A percentile compares a stretch with the other conserved stretches of the same genome.
Conservation (phyloP, 2,113 vertebrate species). For the Nanorana parkeri region DNA sequence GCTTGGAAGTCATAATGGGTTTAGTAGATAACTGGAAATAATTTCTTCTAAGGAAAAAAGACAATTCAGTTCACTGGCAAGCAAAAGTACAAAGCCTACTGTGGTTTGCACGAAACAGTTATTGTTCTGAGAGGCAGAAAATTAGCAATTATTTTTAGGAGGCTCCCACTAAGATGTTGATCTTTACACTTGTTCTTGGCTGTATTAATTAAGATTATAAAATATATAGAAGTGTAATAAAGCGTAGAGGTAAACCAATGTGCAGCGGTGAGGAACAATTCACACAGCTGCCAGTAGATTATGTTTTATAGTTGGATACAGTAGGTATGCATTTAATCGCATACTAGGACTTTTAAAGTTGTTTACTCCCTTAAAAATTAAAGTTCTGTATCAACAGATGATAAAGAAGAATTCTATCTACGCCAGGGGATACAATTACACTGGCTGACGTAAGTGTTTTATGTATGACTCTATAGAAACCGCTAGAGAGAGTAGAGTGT, state of each 20-base stretch:
- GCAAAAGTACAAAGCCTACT: neutral
- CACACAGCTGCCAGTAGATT: neutral
- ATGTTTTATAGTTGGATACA: neutral
- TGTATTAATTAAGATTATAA: constrained; percentile 25
- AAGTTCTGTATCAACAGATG: neutral
- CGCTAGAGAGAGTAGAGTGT: too few relatives aligned
- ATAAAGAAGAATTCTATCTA: too few relatives aligned
- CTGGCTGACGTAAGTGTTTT: too few relatives aligned
- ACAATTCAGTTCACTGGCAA: constrained; percentile 7
- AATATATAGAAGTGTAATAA: constrained; percentile 2
- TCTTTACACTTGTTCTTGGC: constrained; percentile 12
- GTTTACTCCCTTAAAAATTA: neutral
- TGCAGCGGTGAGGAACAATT: constrained; percentile 7
- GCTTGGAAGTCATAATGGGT: too few relatives aligned
- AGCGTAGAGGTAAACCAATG: constrained; percentile 1
- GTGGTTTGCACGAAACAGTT: constrained; percentile 17
- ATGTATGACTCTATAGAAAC: too few relatives aligned
- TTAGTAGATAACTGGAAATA: neutral
- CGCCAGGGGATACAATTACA: too few relatives aligned
- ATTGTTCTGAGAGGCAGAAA: constrained; percentile 5
- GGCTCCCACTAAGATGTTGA: constrained; percentile 4
- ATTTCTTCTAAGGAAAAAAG: neutral
- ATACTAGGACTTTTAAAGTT: neutral
- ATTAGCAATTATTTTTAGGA: constrained; percentile 29
- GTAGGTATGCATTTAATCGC: neutral